These are phyloP conservation scores for Entomyzon cyanotis DNA, from an alignment of 2,113 vertebrate species.

Conservation along the genomic window DNA sequence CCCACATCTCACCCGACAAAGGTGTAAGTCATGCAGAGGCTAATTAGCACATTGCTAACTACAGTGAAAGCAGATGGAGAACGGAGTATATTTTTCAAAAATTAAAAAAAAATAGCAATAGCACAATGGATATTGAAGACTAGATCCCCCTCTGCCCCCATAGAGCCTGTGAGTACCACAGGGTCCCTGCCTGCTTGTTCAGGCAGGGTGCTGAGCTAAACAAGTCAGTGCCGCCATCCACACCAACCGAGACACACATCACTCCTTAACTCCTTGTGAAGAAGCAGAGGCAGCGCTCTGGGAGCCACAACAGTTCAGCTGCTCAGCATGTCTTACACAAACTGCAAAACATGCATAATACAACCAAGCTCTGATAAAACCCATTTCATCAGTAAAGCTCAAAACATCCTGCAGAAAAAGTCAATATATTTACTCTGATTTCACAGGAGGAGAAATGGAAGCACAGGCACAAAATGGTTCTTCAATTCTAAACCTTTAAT, in stretches of 20 bases:
- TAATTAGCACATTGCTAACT: not conserved
- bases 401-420: not conserved
- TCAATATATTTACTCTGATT: not conserved
- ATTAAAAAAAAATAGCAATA: not conserved
- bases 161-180: not conserved
- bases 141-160: not conserved
- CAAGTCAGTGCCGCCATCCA: not conserved
- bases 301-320: not conserved
- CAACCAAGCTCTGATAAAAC: not conserved
- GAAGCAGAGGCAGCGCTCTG: not conserved
- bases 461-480: not conserved
- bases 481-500: not conserved
- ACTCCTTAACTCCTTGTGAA: not conserved
- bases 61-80: not conserved
- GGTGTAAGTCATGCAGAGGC: not conserved
- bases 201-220: not conserved
- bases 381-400: not conserved
- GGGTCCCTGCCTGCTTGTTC: not conserved
- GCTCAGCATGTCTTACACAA: accelerated
- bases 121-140: not conserved
- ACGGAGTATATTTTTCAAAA: not conserved
- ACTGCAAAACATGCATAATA: not conserved
- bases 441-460: not conserved
- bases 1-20: not conserved
- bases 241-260: accelerated